These are phyloP conservation scores for Papilio protenor DNA, from an alignment of 2,888 invertebrate genomes.

Conservation along the genomic window DNA sequence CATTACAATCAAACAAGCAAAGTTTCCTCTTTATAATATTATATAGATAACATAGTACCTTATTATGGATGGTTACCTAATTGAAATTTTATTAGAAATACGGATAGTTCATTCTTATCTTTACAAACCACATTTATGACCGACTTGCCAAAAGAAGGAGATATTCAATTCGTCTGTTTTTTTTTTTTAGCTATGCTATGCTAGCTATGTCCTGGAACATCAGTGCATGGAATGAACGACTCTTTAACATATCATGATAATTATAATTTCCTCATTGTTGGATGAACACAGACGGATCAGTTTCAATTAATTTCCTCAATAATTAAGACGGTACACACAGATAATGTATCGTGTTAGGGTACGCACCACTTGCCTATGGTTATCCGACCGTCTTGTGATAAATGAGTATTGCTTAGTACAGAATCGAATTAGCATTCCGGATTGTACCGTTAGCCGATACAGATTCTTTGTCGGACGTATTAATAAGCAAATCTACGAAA, in stretches of 20 bases:
- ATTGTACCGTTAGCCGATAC: slow-evolving; percentile 61
- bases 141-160: no score
- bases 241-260: not conserved
- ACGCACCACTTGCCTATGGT: slow-evolving; percentile 59
- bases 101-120: not conserved
- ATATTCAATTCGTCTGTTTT: no score
- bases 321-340: slow-evolving; percentile 56
- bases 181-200: no score
- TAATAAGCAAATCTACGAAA: slow-evolving; percentile 77
- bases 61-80: no score
- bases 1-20: no score
- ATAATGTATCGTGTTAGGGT: slow-evolving; percentile 60
- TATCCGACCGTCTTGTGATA: slow-evolving; percentile 59
- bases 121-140: not conserved
- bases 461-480: slow-evolving; percentile 76
- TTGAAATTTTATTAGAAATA: not conserved
- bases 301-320: slow-evolving; percentile 54
- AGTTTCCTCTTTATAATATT: no score
- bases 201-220: not conserved
- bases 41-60: no score
- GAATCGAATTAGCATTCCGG: slow-evolving; percentile 63
- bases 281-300: slow-evolving; percentile 52
- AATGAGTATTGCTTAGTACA: slow-evolving; percentile 68
- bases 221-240: not conserved
- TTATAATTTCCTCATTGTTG: slow-evolving; percentile 14